These are phyloP conservation scores for Scolopax bukidnonensis DNA, from an alignment of 2,797 vertebrate species.

Conservation along the genomic window DNA sequence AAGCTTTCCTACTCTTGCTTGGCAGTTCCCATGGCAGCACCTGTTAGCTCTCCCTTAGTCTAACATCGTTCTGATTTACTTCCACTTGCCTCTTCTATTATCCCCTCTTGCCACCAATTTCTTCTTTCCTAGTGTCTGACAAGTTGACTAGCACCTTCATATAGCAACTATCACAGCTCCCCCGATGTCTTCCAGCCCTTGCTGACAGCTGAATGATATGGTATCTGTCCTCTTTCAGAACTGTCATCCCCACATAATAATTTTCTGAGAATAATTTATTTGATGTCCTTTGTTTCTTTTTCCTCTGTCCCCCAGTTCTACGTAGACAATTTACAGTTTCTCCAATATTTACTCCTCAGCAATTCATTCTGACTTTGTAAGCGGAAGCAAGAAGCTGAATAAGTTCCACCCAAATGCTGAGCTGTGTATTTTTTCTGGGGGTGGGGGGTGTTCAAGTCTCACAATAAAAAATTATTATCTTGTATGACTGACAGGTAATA, in stretches of 20 bases:
- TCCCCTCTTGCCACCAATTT: conserved; percentile 62
- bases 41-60: conserved; percentile 7
- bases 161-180: neutral
- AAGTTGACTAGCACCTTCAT: conserved; percentile 36
- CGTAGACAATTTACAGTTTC: neutral
- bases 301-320: neutral
- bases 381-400: neutral
- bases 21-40: conserved; percentile 59
- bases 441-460: neutral
- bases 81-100: conserved; percentile 48
- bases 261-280: neutral
- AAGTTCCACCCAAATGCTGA: neutral
- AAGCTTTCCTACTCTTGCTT: neutral
- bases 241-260: neutral
- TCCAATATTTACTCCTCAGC: conserved; percentile 5
- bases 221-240: conserved; percentile 11
- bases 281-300: conserved; percentile 24
- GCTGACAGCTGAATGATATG: conserved; percentile 26
- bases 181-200: neutral
- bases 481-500: conserved; percentile 7
- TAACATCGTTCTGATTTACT: conserved; percentile 43
- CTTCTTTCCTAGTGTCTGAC: conserved; percentile 25
- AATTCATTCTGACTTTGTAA: conserved; percentile 22
- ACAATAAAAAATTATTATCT: neutral
- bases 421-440: neutral